These are phyloP conservation scores for Falco cherrug DNA, from an alignment of 2,797 vertebrate genomes.

Conservation along the genomic window DNA sequence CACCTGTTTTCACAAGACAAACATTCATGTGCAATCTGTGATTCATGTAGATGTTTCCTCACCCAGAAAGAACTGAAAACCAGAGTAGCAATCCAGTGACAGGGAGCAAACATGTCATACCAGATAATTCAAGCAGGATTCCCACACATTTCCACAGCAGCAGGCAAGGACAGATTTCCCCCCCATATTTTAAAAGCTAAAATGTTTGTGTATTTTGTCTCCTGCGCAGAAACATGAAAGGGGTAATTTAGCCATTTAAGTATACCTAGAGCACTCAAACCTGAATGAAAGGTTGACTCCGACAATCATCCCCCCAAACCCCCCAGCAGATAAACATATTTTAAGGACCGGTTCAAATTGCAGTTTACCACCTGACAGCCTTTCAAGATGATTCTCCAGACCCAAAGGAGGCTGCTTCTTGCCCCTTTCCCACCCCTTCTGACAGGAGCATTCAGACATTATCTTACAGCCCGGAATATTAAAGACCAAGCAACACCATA, in stretches of 20 bases:
- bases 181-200: not conserved
- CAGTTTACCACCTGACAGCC: not conserved
- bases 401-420: not conserved
- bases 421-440: not conserved
- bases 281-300: not conserved
- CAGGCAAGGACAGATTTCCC: not conserved
- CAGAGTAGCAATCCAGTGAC: not conserved
- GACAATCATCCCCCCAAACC: fast-evolving
- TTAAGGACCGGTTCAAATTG: not conserved
- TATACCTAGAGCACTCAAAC: not conserved
- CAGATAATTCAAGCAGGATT: not conserved
- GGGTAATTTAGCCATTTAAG: not conserved
- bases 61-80: not conserved
- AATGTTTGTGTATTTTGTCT: not conserved
- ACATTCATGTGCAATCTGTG: not conserved
- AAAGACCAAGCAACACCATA: not conserved
- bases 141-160: not conserved
- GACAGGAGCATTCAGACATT: not conserved
- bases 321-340: not conserved
- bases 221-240: not conserved
- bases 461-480: slow-evolving; percentile 11
- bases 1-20: not conserved
- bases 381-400: not conserved
- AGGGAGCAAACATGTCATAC: not conserved
- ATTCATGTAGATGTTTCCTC: not conserved